Percentiles rank a stretch among this genome's conserved stretches.
Evolutionary conservation across 2,797 vertebrate species (phyloP).

Genomic region (Pseudochaenichthys georgianus): DNA sequence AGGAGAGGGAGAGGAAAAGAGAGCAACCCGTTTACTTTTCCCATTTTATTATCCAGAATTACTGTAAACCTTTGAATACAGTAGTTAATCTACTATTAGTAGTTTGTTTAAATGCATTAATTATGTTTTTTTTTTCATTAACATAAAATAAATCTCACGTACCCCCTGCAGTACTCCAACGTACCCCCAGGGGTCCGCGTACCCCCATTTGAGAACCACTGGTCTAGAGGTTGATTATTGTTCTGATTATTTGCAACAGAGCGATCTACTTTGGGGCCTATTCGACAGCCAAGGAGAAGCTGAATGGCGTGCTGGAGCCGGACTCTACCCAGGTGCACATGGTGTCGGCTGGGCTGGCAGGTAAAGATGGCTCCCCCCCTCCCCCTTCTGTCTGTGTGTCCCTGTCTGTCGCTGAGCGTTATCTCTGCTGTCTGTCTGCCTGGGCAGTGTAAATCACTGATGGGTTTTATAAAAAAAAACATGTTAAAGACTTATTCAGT

Average conservation of each 20-base stretch:
- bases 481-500: constrained; percentile 34
- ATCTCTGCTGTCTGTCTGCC: constrained; percentile 37
- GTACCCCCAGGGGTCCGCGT: too few species aligned
- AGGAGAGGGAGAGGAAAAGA: too few species aligned
- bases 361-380: constrained; percentile 85
- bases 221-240: background rate
- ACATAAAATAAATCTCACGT: too few species aligned
- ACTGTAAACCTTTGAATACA: too few species aligned
- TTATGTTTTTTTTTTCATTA: too few species aligned
- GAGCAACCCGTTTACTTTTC: too few species aligned
- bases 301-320: constrained; percentile 92
- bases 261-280: constrained; percentile 99
- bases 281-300: constrained; percentile 95
- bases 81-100: too few species aligned
- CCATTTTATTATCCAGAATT: too few species aligned
- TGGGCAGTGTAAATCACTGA: constrained; percentile 63
- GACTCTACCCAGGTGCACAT: constrained; percentile 98
- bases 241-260: constrained; percentile 77
- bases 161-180: too few species aligned
- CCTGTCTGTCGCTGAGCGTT: constrained; percentile 42
- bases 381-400: constrained; percentile 46
- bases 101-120: too few species aligned
- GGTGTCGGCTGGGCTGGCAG: constrained; percentile 97
- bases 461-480: constrained; percentile 41
- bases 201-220: too few species aligned